Evolutionary conservation across 2,113 vertebrate species (phyloP).

Genomic region (Semnopithecus entellus): DNA sequence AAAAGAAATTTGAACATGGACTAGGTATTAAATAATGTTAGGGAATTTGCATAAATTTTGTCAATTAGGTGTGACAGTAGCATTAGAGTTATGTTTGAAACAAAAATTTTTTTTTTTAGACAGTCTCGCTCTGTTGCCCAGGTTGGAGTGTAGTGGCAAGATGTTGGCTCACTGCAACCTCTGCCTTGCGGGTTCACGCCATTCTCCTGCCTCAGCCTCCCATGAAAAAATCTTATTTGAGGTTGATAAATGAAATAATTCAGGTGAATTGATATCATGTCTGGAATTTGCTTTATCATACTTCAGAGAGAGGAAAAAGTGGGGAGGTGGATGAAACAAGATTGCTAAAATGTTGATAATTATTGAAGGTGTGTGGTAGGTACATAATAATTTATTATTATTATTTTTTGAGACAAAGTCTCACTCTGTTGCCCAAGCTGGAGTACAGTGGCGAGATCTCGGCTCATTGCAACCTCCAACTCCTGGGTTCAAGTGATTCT

Average conservation of each 20-base stretch:
- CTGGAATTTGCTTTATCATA: background rate
- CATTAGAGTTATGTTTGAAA: background rate
- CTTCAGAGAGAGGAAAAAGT: background rate
- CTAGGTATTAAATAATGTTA: background rate
- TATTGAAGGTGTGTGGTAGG: background rate
- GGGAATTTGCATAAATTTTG: background rate
- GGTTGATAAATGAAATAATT: constrained; percentile 35
- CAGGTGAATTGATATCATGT: background rate
- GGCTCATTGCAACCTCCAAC: too few species aligned
- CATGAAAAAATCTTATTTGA: background rate
- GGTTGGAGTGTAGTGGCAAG: too few species aligned
- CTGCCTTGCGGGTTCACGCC: too few species aligned
- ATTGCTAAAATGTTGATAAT: background rate
- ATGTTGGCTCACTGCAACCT: too few species aligned
- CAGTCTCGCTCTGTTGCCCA: too few species aligned
- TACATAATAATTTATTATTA: background rate
- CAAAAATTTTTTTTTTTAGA: background rate
- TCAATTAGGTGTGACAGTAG: background rate
- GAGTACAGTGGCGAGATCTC: too few species aligned
- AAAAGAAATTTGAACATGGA: background rate
- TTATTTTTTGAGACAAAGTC: too few species aligned
- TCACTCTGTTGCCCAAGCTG: too few species aligned
- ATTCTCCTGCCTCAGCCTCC: too few species aligned
- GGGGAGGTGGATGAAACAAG: background rate
- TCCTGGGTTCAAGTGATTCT: too few species aligned